Conservation (phyloP, 2,113 vertebrate genomes). For the Chamaea fasciata region DNA sequence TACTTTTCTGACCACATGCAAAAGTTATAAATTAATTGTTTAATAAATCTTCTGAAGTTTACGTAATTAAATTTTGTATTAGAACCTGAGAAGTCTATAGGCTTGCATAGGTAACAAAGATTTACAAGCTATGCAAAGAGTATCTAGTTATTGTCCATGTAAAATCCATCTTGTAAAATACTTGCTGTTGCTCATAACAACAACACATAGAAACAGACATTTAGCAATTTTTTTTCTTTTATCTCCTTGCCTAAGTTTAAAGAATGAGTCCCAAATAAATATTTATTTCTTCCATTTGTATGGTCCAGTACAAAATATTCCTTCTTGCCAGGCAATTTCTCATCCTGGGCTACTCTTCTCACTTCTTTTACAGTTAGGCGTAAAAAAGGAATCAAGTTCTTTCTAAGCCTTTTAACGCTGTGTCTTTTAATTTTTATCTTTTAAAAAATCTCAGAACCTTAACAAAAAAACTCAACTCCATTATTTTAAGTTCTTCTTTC, state of each 20-base stretch:
- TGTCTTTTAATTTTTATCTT: not conserved
- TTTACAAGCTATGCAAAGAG: not conserved
- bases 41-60: not conserved
- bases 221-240: rapidly evolving
- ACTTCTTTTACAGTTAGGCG: not conserved
- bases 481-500: not conserved
- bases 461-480: not conserved
- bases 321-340: not conserved
- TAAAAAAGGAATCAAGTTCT: not conserved
- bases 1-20: not conserved
- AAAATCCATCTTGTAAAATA: not conserved
- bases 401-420: not conserved
- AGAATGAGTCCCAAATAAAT: not conserved
- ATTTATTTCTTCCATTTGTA: not conserved
- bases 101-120: not conserved
- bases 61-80: not conserved
- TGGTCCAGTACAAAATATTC: not conserved
- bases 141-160: not conserved
- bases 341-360: not conserved
- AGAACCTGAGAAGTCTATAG: not conserved
- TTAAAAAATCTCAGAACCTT: not conserved
- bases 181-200: not conserved
- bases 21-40: not conserved
- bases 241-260: not conserved
- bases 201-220: not conserved